A percentile compares a stretch with the other conserved stretches of the same genome.
These are phyloP conservation scores for Netelia virgata DNA, from an alignment of 2,888 invertebrate species.

Conservation along the genomic window DNA sequence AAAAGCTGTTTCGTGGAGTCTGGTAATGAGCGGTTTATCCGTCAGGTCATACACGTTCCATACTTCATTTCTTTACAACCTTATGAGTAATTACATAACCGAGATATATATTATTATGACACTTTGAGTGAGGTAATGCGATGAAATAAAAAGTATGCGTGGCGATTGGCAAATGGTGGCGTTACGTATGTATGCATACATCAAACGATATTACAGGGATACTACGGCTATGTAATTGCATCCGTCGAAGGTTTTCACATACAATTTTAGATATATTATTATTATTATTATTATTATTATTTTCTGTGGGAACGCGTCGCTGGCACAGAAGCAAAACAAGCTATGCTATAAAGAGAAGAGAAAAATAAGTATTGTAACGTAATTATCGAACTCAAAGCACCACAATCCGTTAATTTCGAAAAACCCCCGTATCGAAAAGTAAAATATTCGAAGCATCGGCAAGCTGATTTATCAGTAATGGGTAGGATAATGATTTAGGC, in stretches of 20 bases:
- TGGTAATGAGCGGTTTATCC: too few relatives aligned
- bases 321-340: neutral
- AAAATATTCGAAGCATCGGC: too few relatives aligned
- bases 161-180: constrained; percentile 61
- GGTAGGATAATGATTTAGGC: too few relatives aligned
- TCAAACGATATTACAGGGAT: constrained; percentile 28
- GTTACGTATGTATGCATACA: constrained; percentile 61
- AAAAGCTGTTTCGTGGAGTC: too few relatives aligned
- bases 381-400: constrained; percentile 16
- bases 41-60: constrained; percentile 15
- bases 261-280: neutral
- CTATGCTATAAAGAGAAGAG: neutral
- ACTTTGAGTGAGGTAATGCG: constrained; percentile 50
- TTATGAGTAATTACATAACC: constrained; percentile 58
- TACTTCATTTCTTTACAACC: constrained; percentile 10
- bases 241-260: neutral
- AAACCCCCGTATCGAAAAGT: too few relatives aligned
- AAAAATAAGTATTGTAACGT: neutral
- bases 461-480: too few relatives aligned
- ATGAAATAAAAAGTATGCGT: constrained; percentile 62
- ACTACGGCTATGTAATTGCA: constrained; percentile 56
- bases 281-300: too few relatives aligned
- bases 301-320: constrained; percentile 52
- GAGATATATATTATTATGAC: constrained; percentile 42
- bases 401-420: neutral